Percentiles rank a stretch among this genome's conserved stretches.
These are phyloP conservation scores for Centroberyx gerrardi DNA, from an alignment of 2,797 vertebrate species.

Conservation along the genomic window DNA sequence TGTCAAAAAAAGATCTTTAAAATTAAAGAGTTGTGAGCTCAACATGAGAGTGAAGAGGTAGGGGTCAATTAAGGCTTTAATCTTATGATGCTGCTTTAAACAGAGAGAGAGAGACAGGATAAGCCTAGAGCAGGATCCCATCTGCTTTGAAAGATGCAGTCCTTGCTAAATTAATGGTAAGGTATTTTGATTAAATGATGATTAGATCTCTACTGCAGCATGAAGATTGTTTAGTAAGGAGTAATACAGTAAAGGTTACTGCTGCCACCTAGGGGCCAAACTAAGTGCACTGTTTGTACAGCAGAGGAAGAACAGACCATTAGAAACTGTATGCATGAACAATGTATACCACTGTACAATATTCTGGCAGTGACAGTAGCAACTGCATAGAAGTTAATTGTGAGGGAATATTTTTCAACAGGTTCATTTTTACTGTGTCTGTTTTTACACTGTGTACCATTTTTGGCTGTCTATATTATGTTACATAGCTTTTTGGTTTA, in stretches of 20 bases:
- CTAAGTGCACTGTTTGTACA: not conserved
- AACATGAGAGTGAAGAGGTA: not conserved
- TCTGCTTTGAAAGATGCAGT: not conserved
- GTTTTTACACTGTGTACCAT: not conserved
- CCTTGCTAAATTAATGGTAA: not conserved
- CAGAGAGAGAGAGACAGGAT: not conserved
- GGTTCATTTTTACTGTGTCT: no score
- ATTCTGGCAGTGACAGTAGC: not conserved
- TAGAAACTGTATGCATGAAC: no score
- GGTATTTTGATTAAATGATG: not conserved
- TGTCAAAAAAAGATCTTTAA: not conserved
- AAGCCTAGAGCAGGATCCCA: not conserved
- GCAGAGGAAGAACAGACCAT: not conserved
- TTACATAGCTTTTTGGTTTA: not conserved
- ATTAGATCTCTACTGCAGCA: constrained; percentile 17
- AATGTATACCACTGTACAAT: not conserved
- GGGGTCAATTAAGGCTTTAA: no score
- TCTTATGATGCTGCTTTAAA: no score
- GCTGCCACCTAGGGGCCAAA: constrained; percentile 62
- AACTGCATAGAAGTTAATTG: no score
- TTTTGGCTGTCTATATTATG: not conserved
- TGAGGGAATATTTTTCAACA: no score
- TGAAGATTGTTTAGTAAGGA: not conserved
- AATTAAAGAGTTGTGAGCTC: not conserved
- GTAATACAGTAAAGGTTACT: not conserved